Percentiles rank a stretch among this genome's conserved stretches.
Conservation (phyloP, 1,140 invertebrate genomes). For the Drosophila obscura region DNA sequence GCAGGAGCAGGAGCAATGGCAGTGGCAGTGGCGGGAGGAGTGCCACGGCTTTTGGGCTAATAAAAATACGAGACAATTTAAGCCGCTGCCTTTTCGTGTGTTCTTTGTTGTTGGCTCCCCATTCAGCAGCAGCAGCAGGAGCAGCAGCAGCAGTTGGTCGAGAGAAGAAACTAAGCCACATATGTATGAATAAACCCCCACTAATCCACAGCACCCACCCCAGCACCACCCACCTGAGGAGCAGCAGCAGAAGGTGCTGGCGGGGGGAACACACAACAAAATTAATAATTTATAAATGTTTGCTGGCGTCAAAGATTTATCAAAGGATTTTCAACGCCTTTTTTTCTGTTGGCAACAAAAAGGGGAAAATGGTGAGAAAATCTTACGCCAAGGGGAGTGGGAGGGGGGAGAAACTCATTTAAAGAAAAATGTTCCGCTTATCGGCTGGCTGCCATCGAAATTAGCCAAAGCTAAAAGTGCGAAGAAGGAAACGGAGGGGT, state of each 20-base stretch:
- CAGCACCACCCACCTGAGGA: background rate
- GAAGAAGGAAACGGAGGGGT: background rate
- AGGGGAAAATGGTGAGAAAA: background rate
- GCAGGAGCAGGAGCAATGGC: background rate
- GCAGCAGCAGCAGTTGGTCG: too few relatives aligned
- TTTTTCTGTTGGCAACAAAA: background rate
- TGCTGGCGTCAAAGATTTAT: conserved; percentile 53
- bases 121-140: too few relatives aligned
- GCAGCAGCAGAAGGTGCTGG: background rate
- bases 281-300: conserved; percentile 65
- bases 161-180: conserved; percentile 10
- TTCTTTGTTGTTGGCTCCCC: conserved; percentile 36
- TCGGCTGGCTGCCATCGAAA: conserved; percentile 61
- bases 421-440: conserved; percentile 52
- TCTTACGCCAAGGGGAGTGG: conserved; percentile 26
- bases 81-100: conserved; percentile 27
- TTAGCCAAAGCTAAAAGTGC: conserved; percentile 53
- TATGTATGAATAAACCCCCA: conserved; percentile 30
- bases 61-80: conserved; percentile 70
- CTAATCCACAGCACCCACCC: conserved; percentile 8
- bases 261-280: background rate
- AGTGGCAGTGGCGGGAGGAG: too few relatives aligned
- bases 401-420: conserved; percentile 58
- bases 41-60: conserved; percentile 34
- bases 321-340: conserved; percentile 53